phyloP scores from a whole-genome alignment of 1,140 invertebrate species.

The Tetraneura akinire region DNA sequence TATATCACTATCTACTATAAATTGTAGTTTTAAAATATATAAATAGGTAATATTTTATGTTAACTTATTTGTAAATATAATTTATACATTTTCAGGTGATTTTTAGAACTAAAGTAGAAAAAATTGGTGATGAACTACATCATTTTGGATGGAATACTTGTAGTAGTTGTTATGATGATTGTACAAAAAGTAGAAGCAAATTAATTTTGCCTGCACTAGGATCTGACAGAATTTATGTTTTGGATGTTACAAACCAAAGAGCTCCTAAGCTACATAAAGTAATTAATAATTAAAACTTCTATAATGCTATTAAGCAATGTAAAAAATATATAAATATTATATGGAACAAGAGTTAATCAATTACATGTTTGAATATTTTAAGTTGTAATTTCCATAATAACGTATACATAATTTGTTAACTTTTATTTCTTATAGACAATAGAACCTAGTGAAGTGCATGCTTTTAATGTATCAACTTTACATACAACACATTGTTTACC shows the following conservation, averaged over 20 bases:
- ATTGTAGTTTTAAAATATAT: too few relatives aligned
- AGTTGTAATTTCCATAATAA: too few relatives aligned
- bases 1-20: too few relatives aligned
- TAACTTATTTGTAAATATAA: background rate
- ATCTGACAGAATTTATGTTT: constrained; percentile 82
- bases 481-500: constrained; percentile 94
- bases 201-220: constrained; percentile 81
- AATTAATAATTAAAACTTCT: background rate
- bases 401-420: background rate
- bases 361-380: too few relatives aligned
- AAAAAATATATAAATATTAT: too few relatives aligned
- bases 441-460: constrained; percentile 73
- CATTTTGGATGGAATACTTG: constrained; percentile 97
- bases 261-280: constrained; percentile 70
- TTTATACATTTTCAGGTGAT: constrained; percentile 71
- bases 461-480: constrained; percentile 75
- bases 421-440: constrained; percentile 64
- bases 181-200: constrained; percentile 69
- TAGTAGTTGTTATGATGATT: constrained; percentile 79
- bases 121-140: constrained; percentile 86
- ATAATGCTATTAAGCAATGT: too few relatives aligned
- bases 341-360: too few relatives aligned
- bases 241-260: constrained; percentile 76
- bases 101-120: constrained; percentile 76
- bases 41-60: too few relatives aligned